phyloP scores from a whole-genome alignment of 2,113 vertebrate genomes.

The Hyperoodon ampullatus region DNA sequence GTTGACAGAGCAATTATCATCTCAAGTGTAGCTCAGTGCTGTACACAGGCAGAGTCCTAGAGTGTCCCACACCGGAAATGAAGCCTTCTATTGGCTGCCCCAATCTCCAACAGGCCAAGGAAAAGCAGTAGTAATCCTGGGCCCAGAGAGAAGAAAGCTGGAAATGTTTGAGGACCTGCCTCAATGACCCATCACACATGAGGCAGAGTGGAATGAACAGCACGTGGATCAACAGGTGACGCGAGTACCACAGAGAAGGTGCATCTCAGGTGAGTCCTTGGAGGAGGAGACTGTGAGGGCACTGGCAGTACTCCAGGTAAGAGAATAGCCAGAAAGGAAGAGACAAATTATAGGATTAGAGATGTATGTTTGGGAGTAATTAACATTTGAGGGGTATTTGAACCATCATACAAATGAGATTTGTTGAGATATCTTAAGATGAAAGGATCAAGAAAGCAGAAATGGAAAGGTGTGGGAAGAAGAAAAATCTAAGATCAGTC shows the following conservation, averaged over 20 bases:
- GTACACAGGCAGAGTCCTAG: not conserved
- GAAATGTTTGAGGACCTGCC: not conserved
- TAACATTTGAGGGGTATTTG: not conserved
- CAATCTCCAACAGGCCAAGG: too few relatives aligned
- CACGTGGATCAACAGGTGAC: accelerated
- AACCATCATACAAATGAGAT: not conserved
- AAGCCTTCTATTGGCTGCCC: not conserved
- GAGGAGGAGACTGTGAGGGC: not conserved
- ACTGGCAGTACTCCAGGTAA: accelerated
- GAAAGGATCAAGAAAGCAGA: not conserved
- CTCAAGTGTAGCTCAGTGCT: too few relatives aligned
- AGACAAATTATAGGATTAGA: not conserved
- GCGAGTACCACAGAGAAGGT: accelerated
- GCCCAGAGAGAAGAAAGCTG: not conserved
- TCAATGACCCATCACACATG: accelerated
- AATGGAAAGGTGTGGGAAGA: not conserved
- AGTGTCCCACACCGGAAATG: not conserved
- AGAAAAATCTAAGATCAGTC: not conserved
- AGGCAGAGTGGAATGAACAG: not conserved
- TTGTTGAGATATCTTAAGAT: not conserved
- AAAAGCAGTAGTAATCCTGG: not conserved
- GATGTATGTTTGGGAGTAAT: not conserved
- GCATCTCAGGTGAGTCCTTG: too few relatives aligned
- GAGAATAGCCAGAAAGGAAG: not conserved
- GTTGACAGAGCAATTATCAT: not conserved